phyloP scores from a whole-genome alignment of 1,140 invertebrate species.

The Aleiodes sp. region DNA sequence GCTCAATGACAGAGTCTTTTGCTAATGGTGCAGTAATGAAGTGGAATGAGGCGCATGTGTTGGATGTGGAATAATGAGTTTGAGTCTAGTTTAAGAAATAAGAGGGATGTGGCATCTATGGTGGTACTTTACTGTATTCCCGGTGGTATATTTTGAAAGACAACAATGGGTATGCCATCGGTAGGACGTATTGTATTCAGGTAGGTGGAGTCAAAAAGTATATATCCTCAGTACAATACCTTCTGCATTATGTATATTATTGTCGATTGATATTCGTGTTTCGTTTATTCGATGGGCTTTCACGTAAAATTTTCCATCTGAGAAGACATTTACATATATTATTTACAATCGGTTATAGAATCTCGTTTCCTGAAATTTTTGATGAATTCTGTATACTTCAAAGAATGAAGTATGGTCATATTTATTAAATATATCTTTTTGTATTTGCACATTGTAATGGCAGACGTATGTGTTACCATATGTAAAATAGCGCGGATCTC shows the following conservation, averaged over 20 bases:
- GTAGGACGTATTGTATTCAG: conserved; percentile 59
- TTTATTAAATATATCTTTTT: background rate
- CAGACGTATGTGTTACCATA: background rate
- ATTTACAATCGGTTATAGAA: conserved; percentile 29
- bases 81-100: conserved; percentile 23
- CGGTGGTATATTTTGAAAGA: conserved; percentile 50
- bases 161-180: conserved; percentile 58
- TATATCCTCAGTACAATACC: conserved; percentile 51
- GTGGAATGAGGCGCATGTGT: background rate
- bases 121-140: conserved; percentile 43
- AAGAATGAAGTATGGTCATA: too few species aligned
- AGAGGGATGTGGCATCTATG: conserved; percentile 10
- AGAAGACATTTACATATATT: background rate
- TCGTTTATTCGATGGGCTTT: conserved; percentile 13
- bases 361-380: too few species aligned
- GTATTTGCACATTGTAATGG: background rate
- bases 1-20: too few species aligned
- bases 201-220: conserved; percentile 44
- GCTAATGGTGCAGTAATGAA: too few species aligned
- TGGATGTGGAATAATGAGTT: background rate
- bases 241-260: conserved; percentile 62
- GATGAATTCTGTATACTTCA: too few species aligned
- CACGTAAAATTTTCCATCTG: background rate
- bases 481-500: conserved; percentile 15
- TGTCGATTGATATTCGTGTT: conserved; percentile 32